Percentiles rank a stretch among this genome's conserved stretches.
Evolutionary conservation across 2,888 invertebrate genomes (phyloP).

Genomic region (Aphodius granarius): DNA sequence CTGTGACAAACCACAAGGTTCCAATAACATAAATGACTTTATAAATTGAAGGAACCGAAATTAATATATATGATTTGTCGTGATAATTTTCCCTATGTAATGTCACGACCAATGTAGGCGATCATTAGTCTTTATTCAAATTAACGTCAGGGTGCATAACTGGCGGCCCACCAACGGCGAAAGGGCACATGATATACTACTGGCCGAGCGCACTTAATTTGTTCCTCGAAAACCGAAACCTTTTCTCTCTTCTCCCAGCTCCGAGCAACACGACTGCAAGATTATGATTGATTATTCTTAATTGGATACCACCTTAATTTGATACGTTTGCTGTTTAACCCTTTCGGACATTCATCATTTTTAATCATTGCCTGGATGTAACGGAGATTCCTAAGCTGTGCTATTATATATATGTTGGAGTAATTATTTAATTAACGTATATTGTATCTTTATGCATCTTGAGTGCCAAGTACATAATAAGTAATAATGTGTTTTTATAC

Average conservation of each 20-base stretch:
- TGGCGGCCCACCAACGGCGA: constrained; percentile 3
- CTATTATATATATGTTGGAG: background rate
- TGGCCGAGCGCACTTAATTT: background rate
- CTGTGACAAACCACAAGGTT: background rate
- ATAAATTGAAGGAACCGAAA: background rate
- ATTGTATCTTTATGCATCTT: too few species aligned
- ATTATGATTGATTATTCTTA: constrained; percentile 10
- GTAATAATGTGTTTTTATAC: too few species aligned
- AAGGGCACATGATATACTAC: constrained; percentile 4
- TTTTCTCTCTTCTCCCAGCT: background rate
- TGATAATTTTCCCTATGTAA: constrained; percentile 2
- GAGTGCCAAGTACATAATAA: too few species aligned
- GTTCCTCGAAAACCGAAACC: constrained; percentile 8
- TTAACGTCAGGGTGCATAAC: background rate
- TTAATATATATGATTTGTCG: constrained; percentile 6
- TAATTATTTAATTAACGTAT: background rate
- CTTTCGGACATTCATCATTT: background rate
- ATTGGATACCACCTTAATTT: constrained; percentile 5
- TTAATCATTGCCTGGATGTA: background rate
- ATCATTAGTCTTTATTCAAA: constrained; percentile 13
- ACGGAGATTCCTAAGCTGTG: background rate
- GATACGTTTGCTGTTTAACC: background rate
- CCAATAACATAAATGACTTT: background rate
- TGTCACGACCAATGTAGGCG: background rate
- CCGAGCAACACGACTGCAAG: background rate